These are phyloP conservation scores for Sinhomidia bicolor DNA, from an alignment of 2,888 invertebrate species.

Conservation along the genomic window DNA sequence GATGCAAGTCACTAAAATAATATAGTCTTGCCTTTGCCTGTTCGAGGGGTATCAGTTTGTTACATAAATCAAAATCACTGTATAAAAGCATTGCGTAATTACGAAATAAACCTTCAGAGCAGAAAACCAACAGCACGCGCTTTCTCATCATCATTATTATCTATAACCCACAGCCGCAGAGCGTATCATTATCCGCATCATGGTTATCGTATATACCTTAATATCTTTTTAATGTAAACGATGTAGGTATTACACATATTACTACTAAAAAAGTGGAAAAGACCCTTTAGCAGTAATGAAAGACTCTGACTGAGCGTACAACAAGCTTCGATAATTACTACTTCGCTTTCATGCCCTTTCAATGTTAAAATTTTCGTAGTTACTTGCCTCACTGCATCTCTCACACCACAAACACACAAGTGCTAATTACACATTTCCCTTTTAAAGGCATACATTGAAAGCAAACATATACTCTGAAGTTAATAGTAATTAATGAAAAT, in stretches of 20 bases:
- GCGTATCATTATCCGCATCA: background rate
- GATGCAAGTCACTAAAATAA: constrained; percentile 33
- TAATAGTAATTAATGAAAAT: constrained; percentile 39
- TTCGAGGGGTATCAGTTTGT: constrained; percentile 21
- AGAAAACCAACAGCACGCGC: background rate
- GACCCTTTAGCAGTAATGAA: constrained; percentile 44
- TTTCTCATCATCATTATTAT: constrained; percentile 1
- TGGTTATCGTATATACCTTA: background rate
- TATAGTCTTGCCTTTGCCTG: background rate
- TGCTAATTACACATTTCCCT: background rate
- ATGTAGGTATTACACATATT: too few species aligned
- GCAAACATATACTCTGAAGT: background rate
- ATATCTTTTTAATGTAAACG: background rate
- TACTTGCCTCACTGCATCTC: constrained; percentile 33
- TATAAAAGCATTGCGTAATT: constrained; percentile 14
- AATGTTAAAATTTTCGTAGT: constrained; percentile 11
- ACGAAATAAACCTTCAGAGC: background rate
- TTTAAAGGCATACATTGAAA: background rate
- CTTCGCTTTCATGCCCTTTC: constrained; percentile 8
- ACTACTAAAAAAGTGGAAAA: constrained; percentile 24
- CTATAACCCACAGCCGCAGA: background rate
- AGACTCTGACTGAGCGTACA: constrained; percentile 39
- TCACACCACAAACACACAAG: background rate
- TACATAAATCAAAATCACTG: background rate
- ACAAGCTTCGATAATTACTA: constrained; percentile 23